phyloP scores from a whole-genome alignment of 2,113 vertebrate species.

The Burhinus bistriatus region DNA sequence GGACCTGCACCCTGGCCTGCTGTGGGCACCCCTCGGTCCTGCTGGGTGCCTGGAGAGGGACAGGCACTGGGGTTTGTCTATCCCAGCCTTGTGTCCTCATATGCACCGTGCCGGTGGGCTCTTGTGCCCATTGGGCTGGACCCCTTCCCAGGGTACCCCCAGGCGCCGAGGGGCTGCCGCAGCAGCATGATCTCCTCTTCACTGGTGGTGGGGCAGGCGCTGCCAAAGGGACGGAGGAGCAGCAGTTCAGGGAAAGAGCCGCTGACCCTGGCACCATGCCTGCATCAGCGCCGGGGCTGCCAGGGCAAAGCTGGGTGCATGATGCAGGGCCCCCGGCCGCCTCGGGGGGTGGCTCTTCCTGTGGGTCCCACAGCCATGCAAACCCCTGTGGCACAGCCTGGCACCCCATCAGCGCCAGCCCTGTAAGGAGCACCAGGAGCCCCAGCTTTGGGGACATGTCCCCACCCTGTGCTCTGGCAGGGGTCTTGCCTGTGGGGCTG shows the following conservation, averaged over 20 bases:
- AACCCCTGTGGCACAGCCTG: neutral
- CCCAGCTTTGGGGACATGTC: neutral
- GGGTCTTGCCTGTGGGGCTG: neutral
- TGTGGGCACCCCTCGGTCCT: neutral
- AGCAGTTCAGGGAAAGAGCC: neutral
- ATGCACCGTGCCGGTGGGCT: rapidly evolving
- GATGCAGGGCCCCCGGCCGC: rapidly evolving
- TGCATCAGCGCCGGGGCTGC: rapidly evolving
- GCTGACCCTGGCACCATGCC: neutral
- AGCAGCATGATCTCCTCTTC: neutral
- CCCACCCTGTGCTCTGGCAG: neutral
- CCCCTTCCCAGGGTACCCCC: no score
- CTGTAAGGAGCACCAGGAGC: neutral
- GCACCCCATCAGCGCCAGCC: rapidly evolving
- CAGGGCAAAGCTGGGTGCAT: neutral
- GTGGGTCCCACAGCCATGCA: rapidly evolving
- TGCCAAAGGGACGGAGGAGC: neutral
- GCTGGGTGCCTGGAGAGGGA: neutral
- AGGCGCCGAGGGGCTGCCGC: neutral
- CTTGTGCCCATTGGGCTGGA: neutral
- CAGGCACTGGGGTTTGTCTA: neutral
- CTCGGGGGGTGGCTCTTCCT: neutral
- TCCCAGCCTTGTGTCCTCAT: neutral
- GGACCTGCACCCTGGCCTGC: rapidly evolving
- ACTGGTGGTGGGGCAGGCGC: rapidly evolving